Evolutionary conservation across 1,140 invertebrate species (phyloP).

Genomic region (Drosophila chauvacae): DNA sequence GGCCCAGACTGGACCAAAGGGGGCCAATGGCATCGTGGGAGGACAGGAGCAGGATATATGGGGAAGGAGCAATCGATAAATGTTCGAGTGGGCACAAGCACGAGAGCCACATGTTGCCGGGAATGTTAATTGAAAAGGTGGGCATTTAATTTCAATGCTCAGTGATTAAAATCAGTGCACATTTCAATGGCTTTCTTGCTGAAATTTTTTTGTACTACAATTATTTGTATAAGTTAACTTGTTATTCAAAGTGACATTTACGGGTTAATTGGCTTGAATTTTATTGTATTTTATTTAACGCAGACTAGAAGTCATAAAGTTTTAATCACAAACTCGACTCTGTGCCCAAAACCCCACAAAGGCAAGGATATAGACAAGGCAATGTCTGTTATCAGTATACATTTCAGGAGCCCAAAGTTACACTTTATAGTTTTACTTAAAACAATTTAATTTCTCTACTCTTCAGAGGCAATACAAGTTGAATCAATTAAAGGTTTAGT

Average conservation of each 20-base stretch:
- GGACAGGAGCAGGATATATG: background rate
- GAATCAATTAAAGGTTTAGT: too few species aligned
- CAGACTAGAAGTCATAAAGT: background rate
- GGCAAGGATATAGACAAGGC: background rate
- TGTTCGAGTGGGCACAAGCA: slow-evolving; percentile 12
- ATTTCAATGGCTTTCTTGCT: background rate
- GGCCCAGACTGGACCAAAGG: slow-evolving; percentile 6
- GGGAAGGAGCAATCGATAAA: slow-evolving; percentile 21
- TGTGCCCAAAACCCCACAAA: background rate
- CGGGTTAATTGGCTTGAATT: background rate
- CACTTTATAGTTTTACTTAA: background rate
- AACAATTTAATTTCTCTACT: background rate
- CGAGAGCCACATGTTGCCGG: slow-evolving; percentile 36
- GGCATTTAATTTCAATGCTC: slow-evolving; percentile 13
- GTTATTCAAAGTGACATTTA: background rate
- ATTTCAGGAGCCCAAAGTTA: background rate
- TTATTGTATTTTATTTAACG: background rate
- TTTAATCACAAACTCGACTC: background rate
- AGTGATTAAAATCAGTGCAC: slow-evolving; percentile 22
- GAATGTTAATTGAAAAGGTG: slow-evolving; percentile 29
- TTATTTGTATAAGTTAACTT: background rate
- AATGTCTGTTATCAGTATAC: background rate
- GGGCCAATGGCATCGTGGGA: background rate
- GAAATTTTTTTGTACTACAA: too few species aligned
- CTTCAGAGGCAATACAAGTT: too few species aligned